A percentile compares a stretch with the other conserved stretches of the same genome.
Conservation (phyloP, 2,113 vertebrate genomes). For the Ursus arctos region DNA sequence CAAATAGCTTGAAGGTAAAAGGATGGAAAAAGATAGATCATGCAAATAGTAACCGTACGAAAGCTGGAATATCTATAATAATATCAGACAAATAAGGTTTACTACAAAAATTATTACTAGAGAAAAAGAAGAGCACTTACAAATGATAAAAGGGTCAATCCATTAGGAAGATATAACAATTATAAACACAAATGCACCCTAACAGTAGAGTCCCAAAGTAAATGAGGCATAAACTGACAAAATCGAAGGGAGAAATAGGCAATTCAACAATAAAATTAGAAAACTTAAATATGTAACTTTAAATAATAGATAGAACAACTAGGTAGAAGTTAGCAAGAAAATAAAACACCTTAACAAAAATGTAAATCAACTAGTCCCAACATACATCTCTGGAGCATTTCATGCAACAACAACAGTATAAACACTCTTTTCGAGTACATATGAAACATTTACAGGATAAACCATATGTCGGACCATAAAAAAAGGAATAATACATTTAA, state of each 20-base stretch:
- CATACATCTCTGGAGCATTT: neutral
- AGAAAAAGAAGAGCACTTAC: neutral
- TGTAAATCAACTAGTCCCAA: neutral
- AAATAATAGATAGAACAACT: neutral
- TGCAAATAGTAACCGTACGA: neutral
- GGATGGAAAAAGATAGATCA: neutral
- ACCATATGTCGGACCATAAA: neutral
- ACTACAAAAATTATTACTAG: neutral
- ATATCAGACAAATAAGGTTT: neutral
- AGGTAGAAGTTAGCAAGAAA: neutral
- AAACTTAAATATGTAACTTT: neutral
- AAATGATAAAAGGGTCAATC: neutral
- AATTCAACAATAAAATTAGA: neutral
- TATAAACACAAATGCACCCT: neutral
- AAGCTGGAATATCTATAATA: neutral
- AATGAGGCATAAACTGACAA: neutral
- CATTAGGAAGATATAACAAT: neutral
- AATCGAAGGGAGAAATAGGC: neutral
- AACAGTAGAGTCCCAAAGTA: neutral
- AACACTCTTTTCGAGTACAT: neutral
- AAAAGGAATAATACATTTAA: neutral
- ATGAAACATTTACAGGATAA: neutral
- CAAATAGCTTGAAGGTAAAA: neutral
- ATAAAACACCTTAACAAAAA: neutral
- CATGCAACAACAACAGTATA: neutral